Percentiles rank a stretch among this genome's conserved stretches.
Conservation (phyloP, 2,113 vertebrate species). For the Lynx canadensis region DNA sequence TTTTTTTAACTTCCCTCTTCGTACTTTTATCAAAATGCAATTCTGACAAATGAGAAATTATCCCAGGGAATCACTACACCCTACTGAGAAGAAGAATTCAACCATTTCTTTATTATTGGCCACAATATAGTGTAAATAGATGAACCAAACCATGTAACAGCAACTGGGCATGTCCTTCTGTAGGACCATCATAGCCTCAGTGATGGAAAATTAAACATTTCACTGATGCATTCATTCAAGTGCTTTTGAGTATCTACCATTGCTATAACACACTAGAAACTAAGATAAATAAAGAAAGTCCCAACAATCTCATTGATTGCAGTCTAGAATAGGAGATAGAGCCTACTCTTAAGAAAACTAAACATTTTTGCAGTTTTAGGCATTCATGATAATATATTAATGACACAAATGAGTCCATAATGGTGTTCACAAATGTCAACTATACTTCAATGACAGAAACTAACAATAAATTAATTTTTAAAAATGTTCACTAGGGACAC, state of each 20-base stretch:
- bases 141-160: slow-evolving; percentile 14
- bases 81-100: neutral
- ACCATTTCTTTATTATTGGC: slow-evolving; percentile 52
- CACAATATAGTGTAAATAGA: slow-evolving; percentile 16
- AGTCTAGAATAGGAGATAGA: neutral
- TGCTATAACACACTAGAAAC: neutral
- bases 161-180: neutral
- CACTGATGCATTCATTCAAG: neutral
- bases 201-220: slow-evolving; percentile 54
- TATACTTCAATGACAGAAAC: neutral
- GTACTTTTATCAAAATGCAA: slow-evolving; percentile 44
- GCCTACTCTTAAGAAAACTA: neutral
- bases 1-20: neutral
- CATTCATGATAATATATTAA: neutral
- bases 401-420: neutral
- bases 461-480: neutral
- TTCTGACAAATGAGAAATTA: slow-evolving; percentile 61
- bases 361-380: neutral
- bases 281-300: neutral
- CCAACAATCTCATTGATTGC: neutral
- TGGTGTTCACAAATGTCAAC: neutral
- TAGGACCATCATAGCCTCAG: neutral
- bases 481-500: neutral
- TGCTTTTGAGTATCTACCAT: neutral
- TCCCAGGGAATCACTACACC: slow-evolving; percentile 40